These are phyloP conservation scores for Masnerella sp. DNA, from an alignment of 2,888 invertebrate genomes.

Conservation along the genomic window DNA sequence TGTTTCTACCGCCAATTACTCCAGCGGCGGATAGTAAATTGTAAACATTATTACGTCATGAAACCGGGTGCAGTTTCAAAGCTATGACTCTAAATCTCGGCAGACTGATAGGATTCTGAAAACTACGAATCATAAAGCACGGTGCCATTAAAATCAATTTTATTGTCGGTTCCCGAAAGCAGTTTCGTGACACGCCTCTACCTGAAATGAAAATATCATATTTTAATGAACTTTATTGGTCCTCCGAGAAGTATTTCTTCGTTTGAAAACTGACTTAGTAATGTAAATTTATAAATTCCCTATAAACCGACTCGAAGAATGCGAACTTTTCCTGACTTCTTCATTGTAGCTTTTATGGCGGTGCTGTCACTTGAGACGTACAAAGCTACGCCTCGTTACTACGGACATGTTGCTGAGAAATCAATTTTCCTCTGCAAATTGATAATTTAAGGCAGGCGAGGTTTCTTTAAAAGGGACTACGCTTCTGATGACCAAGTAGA, in stretches of 20 bases:
- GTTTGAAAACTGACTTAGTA: neutral
- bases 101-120: too few species aligned
- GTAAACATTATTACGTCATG: neutral
- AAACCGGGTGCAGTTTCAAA: neutral
- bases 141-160: neutral
- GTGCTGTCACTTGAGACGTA: constrained; percentile 10
- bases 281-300: neutral
- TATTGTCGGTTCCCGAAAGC: too few species aligned
- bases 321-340: neutral
- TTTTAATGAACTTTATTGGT: neutral
- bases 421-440: constrained; percentile 6
- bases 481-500: neutral
- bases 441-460: neutral
- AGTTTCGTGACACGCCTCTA: neutral
- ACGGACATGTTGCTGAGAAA: neutral
- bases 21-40: neutral
- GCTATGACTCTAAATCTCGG: too few species aligned
- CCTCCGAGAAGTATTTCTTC: neutral
- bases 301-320: constrained; percentile 2
- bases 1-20: constrained; percentile 9
- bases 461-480: neutral
- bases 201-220: neutral
- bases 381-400: neutral
- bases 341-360: constrained; percentile 8
- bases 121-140: neutral